Base-by-base conservation (phyloP, 2,113 vertebrate genomes). In the Probosciger aterrimus region DNA sequence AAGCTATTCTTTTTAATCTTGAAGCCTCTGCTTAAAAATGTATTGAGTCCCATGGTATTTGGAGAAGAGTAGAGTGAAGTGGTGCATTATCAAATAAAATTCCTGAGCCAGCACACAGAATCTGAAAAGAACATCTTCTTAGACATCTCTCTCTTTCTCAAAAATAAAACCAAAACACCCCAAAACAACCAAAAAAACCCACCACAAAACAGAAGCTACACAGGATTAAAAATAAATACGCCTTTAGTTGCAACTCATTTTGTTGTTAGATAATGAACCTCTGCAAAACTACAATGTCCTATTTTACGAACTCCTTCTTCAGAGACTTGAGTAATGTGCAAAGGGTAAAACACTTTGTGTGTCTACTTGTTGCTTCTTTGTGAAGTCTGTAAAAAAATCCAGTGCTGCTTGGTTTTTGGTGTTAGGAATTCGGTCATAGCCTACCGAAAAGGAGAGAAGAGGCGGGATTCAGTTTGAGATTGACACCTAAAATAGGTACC, bases 1-100 rank as follows among this genome's bases (percentile, higher is more conserved):
- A 88, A 75, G 82, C 82, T 65, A 46, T 49, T 91, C 31, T 68
- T 96, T 96, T 91, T 83, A 92, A 94, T 91, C 78, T 81, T 93
- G 71, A 88, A 81, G 28, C 8, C 12, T 92, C 37, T 95, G 39
- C 49, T 90, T 60, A 95, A 94, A 93, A 94, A 74, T 63, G 18
- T 79, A 64, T 85, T 65, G 79, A 89, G 41, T 31, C 37, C 19
- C 27, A 6, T 63, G 73, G 15, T 91, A 62, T 83, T 78, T 88
- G 60, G 35, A 74, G 82, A 67, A 92, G 64, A 59, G n/a, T 75
- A 90, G 85, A 93, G 63, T 15, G 9, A 87, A 93, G 63, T 15
- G 9, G 41, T 85, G 39, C 63, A 85, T 87, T 91, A 86, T 90
- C 53, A 91, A 73, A 90, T 77, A 92, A 83, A 74, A 80, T 92